Base-by-base conservation (phyloP, 2,797 vertebrate species). In the Acanthornis magna region DNA sequence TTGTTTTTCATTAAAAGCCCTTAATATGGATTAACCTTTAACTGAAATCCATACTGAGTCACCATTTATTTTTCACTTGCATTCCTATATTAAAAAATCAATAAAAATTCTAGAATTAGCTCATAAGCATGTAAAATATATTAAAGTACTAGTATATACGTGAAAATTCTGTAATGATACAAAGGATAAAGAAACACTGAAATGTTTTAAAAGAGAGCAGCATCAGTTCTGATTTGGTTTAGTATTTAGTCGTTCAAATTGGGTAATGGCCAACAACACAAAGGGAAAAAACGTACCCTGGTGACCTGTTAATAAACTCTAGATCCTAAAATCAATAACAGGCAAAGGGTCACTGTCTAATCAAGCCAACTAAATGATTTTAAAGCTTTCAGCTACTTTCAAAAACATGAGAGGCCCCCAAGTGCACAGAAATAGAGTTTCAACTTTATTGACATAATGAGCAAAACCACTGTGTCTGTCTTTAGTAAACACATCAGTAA, bases 261-360 rank as follows among this genome's bases (percentile, higher is more conserved):
- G 50, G 18, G 26, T 71, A 78, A 85, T 68, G 84, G 60, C 48
- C 27, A 94, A 38, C 3, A 78, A 18, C 45, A 38, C 29, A 73
- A 3, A 63, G 3, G 3, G 45, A 14, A 83, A 51, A 88, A 34
- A 18, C 38, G 21, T 42, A 48, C 57, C 19, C n/a, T 18, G 4
- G 26, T 83, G 85, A 93, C 72, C 93, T 23, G 5, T 22, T 84
- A 93, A 96, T 91, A 95, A 95, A 92, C 57, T 92, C 66, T 70
- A 84, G 90, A 94, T 96, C 63, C 78, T 76, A 57, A 95, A 97
- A 97, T 96, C 95, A 82, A 95, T 95, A 61, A 20, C 61, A 89
- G 71, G 72, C 76, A 94, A 96, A 93, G 30, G 76, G 57, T 38
- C 30, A 16, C 51, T 91, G 43, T 81, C 66, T 96, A 95, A 95